phyloP scores from a whole-genome alignment of 2,797 vertebrate species.

The Pantherophis alleghaniensis region DNA sequence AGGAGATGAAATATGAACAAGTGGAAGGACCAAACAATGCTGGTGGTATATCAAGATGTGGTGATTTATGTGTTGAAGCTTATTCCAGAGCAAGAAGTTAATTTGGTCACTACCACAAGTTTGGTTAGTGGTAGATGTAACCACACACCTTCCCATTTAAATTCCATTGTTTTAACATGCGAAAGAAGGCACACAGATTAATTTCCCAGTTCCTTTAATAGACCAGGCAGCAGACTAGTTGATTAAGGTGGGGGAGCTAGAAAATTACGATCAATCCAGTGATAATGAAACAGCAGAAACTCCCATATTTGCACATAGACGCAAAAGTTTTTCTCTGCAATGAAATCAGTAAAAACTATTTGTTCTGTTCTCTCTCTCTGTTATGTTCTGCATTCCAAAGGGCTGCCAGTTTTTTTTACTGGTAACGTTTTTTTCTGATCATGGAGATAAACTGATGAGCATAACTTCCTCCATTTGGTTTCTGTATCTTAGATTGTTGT shows the following conservation, averaged over 20 bases:
- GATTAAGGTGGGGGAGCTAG: neutral
- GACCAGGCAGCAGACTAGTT: neutral
- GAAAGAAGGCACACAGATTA: neutral
- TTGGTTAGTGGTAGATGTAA: neutral
- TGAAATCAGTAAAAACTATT: neutral
- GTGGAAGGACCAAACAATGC: neutral
- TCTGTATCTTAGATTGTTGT: neutral
- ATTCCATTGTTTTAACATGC: neutral
- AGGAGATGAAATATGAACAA: conserved; percentile 27
- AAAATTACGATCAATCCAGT: neutral
- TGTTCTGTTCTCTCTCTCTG: neutral
- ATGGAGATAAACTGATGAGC: neutral
- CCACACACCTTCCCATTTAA: neutral
- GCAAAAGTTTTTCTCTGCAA: neutral
- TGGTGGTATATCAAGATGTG: conserved; percentile 5
- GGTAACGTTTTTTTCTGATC: neutral
- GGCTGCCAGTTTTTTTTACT: conserved; percentile 4
- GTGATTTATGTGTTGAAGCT: neutral
- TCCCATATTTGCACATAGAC: neutral
- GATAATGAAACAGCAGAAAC: neutral
- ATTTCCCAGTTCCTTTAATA: neutral
- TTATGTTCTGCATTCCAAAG: neutral
- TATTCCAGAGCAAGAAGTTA: neutral
- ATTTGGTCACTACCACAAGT: neutral
- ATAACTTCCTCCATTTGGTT: neutral